These are phyloP conservation scores for Acipenser ruthenus DNA, from an alignment of 2,797 vertebrate genomes.

Conservation along the genomic window DNA sequence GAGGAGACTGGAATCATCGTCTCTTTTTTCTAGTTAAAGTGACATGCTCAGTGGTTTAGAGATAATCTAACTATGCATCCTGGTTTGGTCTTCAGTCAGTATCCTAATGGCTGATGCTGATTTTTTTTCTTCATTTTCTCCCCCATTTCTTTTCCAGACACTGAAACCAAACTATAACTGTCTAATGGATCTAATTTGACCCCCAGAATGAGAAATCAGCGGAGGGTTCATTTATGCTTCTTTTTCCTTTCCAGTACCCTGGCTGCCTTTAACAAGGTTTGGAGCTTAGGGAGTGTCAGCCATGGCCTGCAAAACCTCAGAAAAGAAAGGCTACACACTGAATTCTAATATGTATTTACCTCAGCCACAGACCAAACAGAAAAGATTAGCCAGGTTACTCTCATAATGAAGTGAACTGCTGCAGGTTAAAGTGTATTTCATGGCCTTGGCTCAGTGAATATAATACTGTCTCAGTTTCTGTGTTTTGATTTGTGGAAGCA, in stretches of 20 bases:
- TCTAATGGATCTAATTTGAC: slow-evolving; percentile 62
- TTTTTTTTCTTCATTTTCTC: not conserved
- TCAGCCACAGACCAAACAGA: slow-evolving; percentile 24
- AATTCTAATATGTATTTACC: slow-evolving; percentile 51
- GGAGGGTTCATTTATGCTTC: slow-evolving; percentile 34
- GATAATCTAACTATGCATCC: slow-evolving; percentile 43
- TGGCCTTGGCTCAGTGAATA: not conserved
- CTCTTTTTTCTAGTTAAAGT: slow-evolving; percentile 48
- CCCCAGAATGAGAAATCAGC: slow-evolving; percentile 44
- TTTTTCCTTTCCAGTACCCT: slow-evolving; percentile 48
- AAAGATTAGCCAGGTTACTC: slow-evolving; percentile 39
- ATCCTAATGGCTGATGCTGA: slow-evolving; percentile 30
- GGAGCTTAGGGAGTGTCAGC: slow-evolving; percentile 56
- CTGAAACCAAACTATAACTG: slow-evolving; percentile 28
- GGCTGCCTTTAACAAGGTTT: slow-evolving; percentile 65
- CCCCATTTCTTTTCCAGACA: slow-evolving; percentile 14
- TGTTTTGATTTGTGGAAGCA: not conserved
- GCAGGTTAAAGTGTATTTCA: slow-evolving; percentile 32
- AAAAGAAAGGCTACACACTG: slow-evolving; percentile 36
- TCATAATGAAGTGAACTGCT: slow-evolving; percentile 37
- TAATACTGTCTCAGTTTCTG: not conserved
- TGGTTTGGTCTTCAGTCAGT: slow-evolving; percentile 37
- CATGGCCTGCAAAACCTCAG: slow-evolving; percentile 28
- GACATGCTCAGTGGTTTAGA: slow-evolving; percentile 41
- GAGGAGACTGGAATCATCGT: slow-evolving; percentile 42